These are phyloP conservation scores for Seriola aureovittata DNA, from an alignment of 2,113 vertebrate genomes.

Conservation along the genomic window DNA sequence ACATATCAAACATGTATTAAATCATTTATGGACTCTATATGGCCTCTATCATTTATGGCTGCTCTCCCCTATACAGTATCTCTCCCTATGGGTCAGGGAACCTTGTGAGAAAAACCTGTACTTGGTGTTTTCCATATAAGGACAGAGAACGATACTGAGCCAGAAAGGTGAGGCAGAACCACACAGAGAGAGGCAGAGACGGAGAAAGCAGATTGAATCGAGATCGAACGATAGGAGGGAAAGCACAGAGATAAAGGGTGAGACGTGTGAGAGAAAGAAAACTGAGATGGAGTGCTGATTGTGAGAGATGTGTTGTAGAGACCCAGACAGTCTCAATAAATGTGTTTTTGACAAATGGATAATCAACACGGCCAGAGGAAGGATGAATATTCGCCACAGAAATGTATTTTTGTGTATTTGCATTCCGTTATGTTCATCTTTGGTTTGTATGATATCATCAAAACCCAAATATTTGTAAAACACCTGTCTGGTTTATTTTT, in stretches of 20 bases:
- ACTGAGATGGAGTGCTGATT: slow-evolving; percentile 27
- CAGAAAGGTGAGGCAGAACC: slow-evolving; percentile 27
- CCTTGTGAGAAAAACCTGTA: slow-evolving; percentile 9
- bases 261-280: slow-evolving; percentile 22
- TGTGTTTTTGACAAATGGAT: slow-evolving; percentile 20
- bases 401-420: not conserved
- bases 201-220: slow-evolving; percentile 34
- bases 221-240: slow-evolving; percentile 16
- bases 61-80: not conserved
- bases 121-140: slow-evolving; percentile 39
- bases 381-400: not conserved
- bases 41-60: slow-evolving; percentile 8
- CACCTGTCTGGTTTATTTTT: too few species aligned
- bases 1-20: slow-evolving; percentile 25
- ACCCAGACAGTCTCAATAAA: not conserved
- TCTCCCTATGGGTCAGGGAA: not conserved
- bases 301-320: slow-evolving; percentile 31
- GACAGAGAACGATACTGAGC: not conserved
- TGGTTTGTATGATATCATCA: not conserved
- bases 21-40: slow-evolving; percentile 44
- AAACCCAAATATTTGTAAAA: too few species aligned
- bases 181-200: slow-evolving; percentile 35
- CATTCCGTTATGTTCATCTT: not conserved
- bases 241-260: slow-evolving; percentile 19
- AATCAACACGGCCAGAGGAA: not conserved